Base-by-base conservation (phyloP, 2,113 vertebrate genomes). In the Melanerpes aurifrons region DNA sequence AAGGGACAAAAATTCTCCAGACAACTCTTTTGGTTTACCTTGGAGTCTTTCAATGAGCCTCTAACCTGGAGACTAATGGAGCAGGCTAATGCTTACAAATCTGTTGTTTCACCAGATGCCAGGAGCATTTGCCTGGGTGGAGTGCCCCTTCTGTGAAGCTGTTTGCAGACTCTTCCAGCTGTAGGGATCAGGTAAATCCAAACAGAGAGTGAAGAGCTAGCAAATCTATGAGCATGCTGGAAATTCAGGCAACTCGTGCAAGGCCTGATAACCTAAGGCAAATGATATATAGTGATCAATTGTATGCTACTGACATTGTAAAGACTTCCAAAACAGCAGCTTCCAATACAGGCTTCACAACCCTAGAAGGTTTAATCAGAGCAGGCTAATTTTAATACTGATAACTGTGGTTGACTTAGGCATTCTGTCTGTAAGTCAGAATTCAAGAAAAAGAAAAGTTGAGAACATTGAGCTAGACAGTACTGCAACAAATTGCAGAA, bases 161-260 rank as follows among this genome's bases (percentile, higher is more conserved):
- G 50, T 31, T 70, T 43, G 59, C 32, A 84, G 62, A 58, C 28
- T 71, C 24, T 67, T 86, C 64, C 57, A 81, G 74, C 19, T 68
- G 73, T 26, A 90, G 24, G 15, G 37, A 90, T 77, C 86, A 91
- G 68, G 71, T 77, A 63, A 59, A 84, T 58, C 53, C 68, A 92
- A 76, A 69, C 3, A 78, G 59, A 69, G 64, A 72, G 8, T 16
- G 29, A 91, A 68, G 18, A 73, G 22, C 28, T 47, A 50, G 71
- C 15, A 76, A 72, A 72, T 53, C 35, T 45, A 17, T 7, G 29
- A 32, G 12, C 43, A 68, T 22, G 37, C 48, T 83, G 72, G 26
- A 87, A 89, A 69, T 47, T 82, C 61, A 61, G 35, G 22, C 53
- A 29, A 59, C 25, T 47, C 76, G 45, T 58, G 26, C 31, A 28